Conservation (phyloP, 2,113 vertebrate species). For the Meleagris gallopavo region DNA sequence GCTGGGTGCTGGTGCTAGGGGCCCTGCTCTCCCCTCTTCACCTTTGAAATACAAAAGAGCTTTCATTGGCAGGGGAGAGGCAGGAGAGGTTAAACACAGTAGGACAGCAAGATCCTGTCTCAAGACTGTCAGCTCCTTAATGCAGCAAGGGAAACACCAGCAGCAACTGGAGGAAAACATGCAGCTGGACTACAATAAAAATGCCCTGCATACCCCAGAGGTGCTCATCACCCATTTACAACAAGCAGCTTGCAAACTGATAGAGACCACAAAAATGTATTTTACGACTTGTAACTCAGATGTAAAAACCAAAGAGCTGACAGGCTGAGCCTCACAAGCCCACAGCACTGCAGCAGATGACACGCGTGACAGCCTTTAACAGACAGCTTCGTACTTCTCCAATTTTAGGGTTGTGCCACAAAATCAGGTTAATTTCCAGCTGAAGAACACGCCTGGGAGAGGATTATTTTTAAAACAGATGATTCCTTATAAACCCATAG, state of each 20-base stretch:
- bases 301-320: background rate
- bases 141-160: background rate
- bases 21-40: background rate
- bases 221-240: background rate
- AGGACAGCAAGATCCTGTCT: background rate
- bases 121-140: background rate
- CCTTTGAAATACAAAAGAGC: background rate
- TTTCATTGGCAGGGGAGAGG: background rate
- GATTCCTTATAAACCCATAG: background rate
- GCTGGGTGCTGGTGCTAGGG: conserved; percentile 71
- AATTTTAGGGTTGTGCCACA: background rate
- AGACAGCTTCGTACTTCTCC: background rate
- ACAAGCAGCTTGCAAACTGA: background rate
- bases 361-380: background rate
- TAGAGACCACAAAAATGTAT: background rate
- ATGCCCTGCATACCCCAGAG: background rate
- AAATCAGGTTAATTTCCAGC: conserved; percentile 9
- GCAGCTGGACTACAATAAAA: background rate
- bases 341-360: background rate
- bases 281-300: background rate
- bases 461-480: background rate
- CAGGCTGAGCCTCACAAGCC: background rate
- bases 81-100: background rate
- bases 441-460: background rate
- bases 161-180: background rate